Evolutionary conservation across 2,113 vertebrate species (phyloP).

Genomic region (Microtus oregoni): DNA sequence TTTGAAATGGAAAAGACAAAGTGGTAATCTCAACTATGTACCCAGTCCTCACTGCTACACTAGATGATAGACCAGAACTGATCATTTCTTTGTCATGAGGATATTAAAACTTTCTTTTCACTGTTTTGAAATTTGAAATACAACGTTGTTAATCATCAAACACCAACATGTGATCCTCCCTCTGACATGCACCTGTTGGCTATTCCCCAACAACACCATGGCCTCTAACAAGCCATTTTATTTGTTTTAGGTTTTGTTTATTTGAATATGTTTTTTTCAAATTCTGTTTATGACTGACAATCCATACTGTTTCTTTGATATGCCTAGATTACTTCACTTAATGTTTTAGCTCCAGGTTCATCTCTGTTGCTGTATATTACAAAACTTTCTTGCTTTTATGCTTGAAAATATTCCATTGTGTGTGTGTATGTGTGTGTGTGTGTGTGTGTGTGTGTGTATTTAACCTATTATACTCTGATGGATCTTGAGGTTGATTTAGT

Average conservation of each 20-base stretch:
- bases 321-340: background rate
- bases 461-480: background rate
- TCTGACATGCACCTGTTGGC: no score
- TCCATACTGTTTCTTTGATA: background rate
- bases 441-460: no score
- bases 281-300: background rate
- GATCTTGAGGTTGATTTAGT: background rate
- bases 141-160: background rate
- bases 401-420: background rate
- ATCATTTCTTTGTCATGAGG: background rate
- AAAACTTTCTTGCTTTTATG: background rate
- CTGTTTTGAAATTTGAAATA: background rate
- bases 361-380: background rate
- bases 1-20: background rate
- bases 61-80: background rate
- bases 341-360: background rate
- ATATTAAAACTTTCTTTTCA: background rate
- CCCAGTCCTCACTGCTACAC: background rate
- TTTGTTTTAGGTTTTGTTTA: background rate
- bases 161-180: background rate
- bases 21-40: background rate
- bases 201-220: background rate
- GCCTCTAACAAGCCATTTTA: background rate
- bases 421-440: background rate
- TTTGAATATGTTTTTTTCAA: background rate